Evolutionary conservation across 2,888 invertebrate species (phyloP).

Genomic region (Apantesis nais): DNA sequence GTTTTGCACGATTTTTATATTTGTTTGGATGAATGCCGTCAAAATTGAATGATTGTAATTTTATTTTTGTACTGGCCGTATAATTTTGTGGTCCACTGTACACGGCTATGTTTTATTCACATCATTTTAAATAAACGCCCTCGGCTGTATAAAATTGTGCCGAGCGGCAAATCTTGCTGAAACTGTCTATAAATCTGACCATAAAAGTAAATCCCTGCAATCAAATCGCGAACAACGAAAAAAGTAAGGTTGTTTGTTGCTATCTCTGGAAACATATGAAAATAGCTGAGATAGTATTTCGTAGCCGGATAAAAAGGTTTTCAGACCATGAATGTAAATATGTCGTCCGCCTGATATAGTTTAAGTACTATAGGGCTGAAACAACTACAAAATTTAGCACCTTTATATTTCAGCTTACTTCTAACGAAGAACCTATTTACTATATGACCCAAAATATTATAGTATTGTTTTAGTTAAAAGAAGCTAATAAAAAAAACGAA

Average conservation of each 20-base stretch:
- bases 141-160: slow-evolving; percentile 62
- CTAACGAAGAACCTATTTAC: slow-evolving; percentile 25
- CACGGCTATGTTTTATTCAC: slow-evolving; percentile 54
- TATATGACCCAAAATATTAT: slow-evolving; percentile 30
- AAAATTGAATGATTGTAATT: neutral
- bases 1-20: too few species aligned
- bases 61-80: neutral
- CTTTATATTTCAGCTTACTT: slow-evolving; percentile 30
- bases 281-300: slow-evolving; percentile 75
- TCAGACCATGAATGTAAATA: slow-evolving; percentile 78
- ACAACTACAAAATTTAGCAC: slow-evolving; percentile 38
- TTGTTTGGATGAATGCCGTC: too few species aligned
- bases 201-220: slow-evolving; percentile 83
- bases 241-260: slow-evolving; percentile 81
- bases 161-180: slow-evolving; percentile 70
- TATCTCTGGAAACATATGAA: slow-evolving; percentile 74
- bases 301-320: slow-evolving; percentile 72
- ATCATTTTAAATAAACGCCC: slow-evolving; percentile 62
- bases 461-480: slow-evolving; percentile 27
- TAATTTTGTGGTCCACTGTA: slow-evolving; percentile 9
- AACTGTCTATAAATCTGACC: slow-evolving; percentile 82
- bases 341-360: slow-evolving; percentile 61
- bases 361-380: slow-evolving; percentile 60
- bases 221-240: slow-evolving; percentile 81
- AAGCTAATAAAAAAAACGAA: neutral